A percentile compares a stretch with the other conserved stretches of the same genome.
phyloP scores from a whole-genome alignment of 2,888 invertebrate genomes.

The Apocheima hispidaria region DNA sequence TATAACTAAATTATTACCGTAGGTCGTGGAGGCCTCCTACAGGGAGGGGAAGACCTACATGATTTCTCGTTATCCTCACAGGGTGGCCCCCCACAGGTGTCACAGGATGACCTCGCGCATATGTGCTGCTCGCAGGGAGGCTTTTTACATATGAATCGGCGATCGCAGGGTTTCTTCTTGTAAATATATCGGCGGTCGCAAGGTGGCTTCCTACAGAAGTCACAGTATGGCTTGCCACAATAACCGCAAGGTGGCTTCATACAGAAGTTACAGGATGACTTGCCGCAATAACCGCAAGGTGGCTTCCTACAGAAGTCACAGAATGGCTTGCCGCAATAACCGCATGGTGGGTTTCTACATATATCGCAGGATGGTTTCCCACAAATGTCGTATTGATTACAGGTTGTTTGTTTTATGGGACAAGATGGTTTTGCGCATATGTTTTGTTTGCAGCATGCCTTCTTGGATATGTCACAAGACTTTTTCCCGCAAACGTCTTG shows the following conservation, averaged over 20 bases:
- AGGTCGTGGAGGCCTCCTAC: slow-evolving; percentile 1
- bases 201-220: not conserved
- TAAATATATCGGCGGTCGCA: not conserved
- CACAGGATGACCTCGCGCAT: not conserved
- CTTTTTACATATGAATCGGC: not conserved
- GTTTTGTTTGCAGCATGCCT: not conserved
- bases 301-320: not conserved
- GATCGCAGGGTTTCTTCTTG: slow-evolving; percentile 1
- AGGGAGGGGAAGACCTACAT: not conserved
- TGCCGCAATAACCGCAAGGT: not conserved
- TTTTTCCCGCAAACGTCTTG: not conserved
- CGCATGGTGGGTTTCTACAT: slow-evolving; percentile 1
- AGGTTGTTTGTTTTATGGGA: not conserved
- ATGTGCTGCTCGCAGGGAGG: not conserved
- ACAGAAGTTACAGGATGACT: not conserved
- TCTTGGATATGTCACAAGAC: not conserved
- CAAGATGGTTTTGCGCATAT: not conserved
- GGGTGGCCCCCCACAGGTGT: not conserved
- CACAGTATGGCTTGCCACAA: not conserved
- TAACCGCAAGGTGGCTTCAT: not conserved
- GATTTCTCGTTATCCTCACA: not conserved
- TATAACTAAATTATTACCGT: slow-evolving; percentile 7
- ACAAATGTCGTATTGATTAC: not conserved
- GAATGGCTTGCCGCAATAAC: not conserved
- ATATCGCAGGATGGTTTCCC: not conserved